Base-by-base conservation (phyloP, 2,888 invertebrate species). In the Pseudococcus longispinus region DNA sequence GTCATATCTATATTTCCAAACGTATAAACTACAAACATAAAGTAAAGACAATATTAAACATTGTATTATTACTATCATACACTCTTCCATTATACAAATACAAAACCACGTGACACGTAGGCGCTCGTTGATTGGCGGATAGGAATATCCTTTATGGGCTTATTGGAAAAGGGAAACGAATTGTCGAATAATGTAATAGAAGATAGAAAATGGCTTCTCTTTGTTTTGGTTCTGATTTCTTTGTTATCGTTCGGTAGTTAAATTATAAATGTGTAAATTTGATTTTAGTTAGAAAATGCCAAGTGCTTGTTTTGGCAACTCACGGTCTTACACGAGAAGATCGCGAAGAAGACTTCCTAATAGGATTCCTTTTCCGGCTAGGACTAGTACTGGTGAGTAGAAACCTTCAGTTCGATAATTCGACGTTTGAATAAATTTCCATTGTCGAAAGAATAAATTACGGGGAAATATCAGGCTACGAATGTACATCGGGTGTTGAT, bases 271-370 rank as follows among this genome's bases (percentile, higher is more conserved):
- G 80, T 55, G n/a, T 94, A 95, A 94, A 29, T 60, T 70, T 87
- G 46, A 83, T 44, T 83, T 83, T 42, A 87, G 83, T 74, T 74
- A 70, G 92, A 95, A 94, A 93, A 96, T 97, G 97, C 97, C 96
- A 93, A 96, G 96, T 94, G 96, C 96, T 93, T 96, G 96, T 92
- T 96, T 96, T 92, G 96, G 96, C 91, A 96, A 96, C 92, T 95
- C 96, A 92, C 95, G 96, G 93, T 95, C 96, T 92, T 96, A 96
- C 93, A 95, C 96, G 91, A 94, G 96, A 92, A 94, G 96, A 92
- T 96, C 96, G 91, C 94, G 96, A 91, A 95, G 96, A 93, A 96
- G 96, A 95, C 96, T 95, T 91, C 95, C 95, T 90, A 96, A 96
- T 92, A 94, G 96, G 91, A 95, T 95, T 91, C 95, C 95, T 90